Evolutionary conservation across 2,797 vertebrate genomes (phyloP), one percentile per base, ranked within the genome.

Genomic region (Sus cebifrons): DNA sequence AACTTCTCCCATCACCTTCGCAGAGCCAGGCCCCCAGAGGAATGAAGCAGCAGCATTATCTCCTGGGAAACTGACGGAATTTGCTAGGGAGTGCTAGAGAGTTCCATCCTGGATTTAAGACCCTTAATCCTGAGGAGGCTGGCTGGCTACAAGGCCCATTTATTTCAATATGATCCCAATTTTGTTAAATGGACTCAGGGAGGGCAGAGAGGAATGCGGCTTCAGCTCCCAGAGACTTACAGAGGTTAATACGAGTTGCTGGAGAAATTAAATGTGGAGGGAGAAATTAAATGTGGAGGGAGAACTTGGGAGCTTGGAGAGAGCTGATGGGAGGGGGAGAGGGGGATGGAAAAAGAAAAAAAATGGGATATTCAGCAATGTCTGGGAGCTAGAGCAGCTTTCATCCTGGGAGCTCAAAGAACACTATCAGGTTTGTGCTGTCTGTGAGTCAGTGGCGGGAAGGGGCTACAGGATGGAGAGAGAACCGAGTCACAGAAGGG

Each of bases 201-300:
- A 96, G 85, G 82, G 89, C 84, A 86, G 73, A 93, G 89, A 93
- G 29, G 77, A 78, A 81, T 40, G 87, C 93, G 74, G 88, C 67
- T 75, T 49, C 81, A 87, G 78, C 54, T 88, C 89, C 94, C 67
- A 17, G 85, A 91, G 95, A 96, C 4, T 9, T 9, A 65, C 67
- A 44, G 93, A 97, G 94, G 95, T 92, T 96, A 95, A 96, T 95
- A 96, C 96, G 95, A 97, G 36, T 94, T 95, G 94, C 82, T 36
- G 82, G 82, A 91, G 83, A 96, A 96, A 92, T 95, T 90, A 95
- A 96, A 87, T 27, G 29, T 77, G 74, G 79, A 77, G 52, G 65
- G 73, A 77, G 79, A 36, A 64, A 92, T 95, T 90, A 95, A 96
- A 87, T 27, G 29, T 77, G 74, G 79, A 77, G 52, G 65, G 73